Conservation (phyloP, 2,113 vertebrate species). For the Pteropus alecto region DNA sequence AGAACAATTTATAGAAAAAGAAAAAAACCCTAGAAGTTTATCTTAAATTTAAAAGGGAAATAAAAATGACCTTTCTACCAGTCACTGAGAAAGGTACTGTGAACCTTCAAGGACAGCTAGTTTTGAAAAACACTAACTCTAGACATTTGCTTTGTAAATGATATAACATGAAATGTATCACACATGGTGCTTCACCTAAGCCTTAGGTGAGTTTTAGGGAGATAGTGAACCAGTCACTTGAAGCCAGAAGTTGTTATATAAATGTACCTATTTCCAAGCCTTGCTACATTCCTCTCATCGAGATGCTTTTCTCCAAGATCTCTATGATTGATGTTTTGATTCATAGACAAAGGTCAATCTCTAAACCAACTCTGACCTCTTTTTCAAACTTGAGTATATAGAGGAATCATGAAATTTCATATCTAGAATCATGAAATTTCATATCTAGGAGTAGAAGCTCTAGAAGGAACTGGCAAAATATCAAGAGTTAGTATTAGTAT, state of each 20-base stretch:
- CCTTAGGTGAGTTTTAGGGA: slow-evolving; percentile 10
- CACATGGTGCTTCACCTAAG: background rate
- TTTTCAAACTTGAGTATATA: slow-evolving; percentile 22
- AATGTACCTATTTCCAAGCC: background rate
- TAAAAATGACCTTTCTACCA: background rate
- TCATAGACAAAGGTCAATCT: background rate
- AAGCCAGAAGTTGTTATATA: background rate
- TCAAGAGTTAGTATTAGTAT: background rate
- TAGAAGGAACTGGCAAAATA: background rate
- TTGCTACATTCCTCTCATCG: background rate
- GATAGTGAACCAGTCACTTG: background rate
- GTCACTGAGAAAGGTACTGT: background rate
- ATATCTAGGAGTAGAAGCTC: background rate
- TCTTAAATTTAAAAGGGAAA: slow-evolving; percentile 1
- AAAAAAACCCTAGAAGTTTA: background rate
- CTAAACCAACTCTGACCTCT: slow-evolving; percentile 18
- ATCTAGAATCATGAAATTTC: background rate
- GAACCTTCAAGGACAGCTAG: background rate
- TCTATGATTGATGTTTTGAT: background rate
- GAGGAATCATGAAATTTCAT: background rate
- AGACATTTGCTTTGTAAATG: background rate
- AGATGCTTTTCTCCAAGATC: background rate
- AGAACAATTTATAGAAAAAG: background rate
- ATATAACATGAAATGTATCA: background rate
- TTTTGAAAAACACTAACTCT: slow-evolving; percentile 6